These are phyloP conservation scores for Xyliphius kryptos DNA, from an alignment of 2,113 vertebrate genomes.

Conservation along the genomic window DNA sequence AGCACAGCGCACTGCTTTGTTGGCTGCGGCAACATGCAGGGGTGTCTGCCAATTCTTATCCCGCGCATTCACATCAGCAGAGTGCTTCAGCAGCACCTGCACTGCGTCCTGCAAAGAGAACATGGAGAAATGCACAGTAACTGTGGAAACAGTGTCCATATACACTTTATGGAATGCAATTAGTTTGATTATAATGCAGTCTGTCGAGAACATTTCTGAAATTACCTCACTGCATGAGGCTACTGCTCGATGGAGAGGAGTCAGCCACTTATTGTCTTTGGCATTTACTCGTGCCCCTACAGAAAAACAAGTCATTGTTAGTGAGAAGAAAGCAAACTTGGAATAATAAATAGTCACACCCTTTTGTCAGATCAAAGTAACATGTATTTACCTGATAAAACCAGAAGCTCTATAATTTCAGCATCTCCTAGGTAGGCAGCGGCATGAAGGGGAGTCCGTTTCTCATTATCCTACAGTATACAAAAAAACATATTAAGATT, in stretches of 20 bases:
- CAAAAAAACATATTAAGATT: neutral
- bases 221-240: slow-evolving; percentile 92
- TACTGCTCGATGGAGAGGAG: slow-evolving; percentile 90
- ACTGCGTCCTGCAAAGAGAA: slow-evolving; percentile 82
- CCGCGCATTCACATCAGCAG: slow-evolving; percentile 93
- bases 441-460: slow-evolving; percentile 95
- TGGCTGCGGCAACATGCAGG: slow-evolving; percentile 92
- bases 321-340: no score
- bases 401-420: slow-evolving; percentile 97
- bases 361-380: no score
- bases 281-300: slow-evolving; percentile 92
- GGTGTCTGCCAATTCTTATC: slow-evolving; percentile 99
- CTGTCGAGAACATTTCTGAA: no score
- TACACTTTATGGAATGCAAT: no score
- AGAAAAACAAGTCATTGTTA: no score
- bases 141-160: no score
- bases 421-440: slow-evolving; percentile 97
- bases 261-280: slow-evolving; percentile 98
- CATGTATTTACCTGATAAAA: slow-evolving; percentile 98
- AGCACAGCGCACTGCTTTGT: slow-evolving; percentile 94
- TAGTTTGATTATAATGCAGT: no score
- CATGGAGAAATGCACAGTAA: neutral
- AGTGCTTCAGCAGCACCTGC: slow-evolving; percentile 95
- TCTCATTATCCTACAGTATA: slow-evolving; percentile 88
- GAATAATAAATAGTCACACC: no score